phyloP scores from a whole-genome alignment of 1,140 invertebrate species.

The Phymorhynchus buccinoides region DNA sequence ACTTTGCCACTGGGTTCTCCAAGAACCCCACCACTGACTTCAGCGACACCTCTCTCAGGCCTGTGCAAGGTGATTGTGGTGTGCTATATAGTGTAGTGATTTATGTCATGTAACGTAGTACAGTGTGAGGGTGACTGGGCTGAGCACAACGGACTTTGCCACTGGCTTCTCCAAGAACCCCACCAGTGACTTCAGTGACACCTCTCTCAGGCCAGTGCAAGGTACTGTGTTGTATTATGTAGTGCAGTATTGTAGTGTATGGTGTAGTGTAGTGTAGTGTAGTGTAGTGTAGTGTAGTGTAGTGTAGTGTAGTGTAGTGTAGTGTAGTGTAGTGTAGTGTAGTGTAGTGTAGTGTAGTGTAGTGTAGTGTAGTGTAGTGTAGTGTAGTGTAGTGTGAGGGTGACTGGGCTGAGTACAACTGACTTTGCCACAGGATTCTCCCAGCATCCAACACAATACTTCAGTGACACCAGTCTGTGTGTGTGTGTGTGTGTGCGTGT shows the following conservation, averaged over 20 bases:
- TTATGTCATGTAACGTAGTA: too few species aligned
- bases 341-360: too few species aligned
- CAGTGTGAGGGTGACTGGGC: conserved; percentile 79
- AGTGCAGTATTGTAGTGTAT: too few species aligned
- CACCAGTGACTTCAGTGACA: conserved; percentile 75
- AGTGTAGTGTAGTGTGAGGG: too few species aligned
- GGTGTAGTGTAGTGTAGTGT: too few species aligned
- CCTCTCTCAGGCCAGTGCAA: conserved; percentile 78
- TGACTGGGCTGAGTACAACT: conserved; percentile 80
- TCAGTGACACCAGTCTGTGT: conserved; percentile 77
- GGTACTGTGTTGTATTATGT: too few species aligned
- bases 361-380: too few species aligned
- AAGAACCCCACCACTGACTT: conserved; percentile 75
- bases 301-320: too few species aligned
- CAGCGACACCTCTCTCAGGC: conserved; percentile 77
- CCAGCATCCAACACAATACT: conserved; percentile 73
- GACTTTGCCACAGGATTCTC: conserved; percentile 82
- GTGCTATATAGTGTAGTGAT: too few species aligned
- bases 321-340: too few species aligned
- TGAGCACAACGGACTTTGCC: conserved; percentile 79
- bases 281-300: too few species aligned
- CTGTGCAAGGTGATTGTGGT: conserved; percentile 78
- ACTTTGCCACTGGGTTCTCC: conserved; percentile 82
- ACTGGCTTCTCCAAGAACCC: conserved; percentile 80
- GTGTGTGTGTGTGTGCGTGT: too few species aligned